Evolutionary conservation across 2,888 invertebrate genomes (phyloP), one percentile per base, ranked within the genome.

Genomic region (Ennomos quercinarius): DNA sequence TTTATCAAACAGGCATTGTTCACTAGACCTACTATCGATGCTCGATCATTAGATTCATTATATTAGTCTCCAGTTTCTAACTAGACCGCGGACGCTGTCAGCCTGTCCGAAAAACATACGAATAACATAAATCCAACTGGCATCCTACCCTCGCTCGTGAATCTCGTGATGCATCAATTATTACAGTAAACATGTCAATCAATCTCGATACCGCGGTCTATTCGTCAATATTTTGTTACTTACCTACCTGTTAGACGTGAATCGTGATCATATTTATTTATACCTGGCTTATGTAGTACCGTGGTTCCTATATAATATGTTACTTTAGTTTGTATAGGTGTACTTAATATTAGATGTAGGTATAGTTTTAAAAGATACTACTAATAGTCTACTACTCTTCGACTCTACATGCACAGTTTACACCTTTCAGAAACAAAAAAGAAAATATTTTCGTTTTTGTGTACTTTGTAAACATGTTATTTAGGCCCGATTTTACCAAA

Each of bases 81-180:
- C 71, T 74, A 63, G 73, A 71, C 74, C 60, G 61, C 64, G 45
- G 63, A 63, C 66, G 51, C 58, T 48, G 51, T 46, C 60, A 50
- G 40, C 12, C 9, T 62, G 81, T 78, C 84, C 77, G 70, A 72
- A 77, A 73, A 77, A 80, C 73, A 72, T 76, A 77, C 80, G 72
- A 68, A 68, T 47, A 61, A 66, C 74, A 83, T 87, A 83, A 83
- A 88, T 87, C 83, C 72, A 71, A 72, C 73, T 63, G 62, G 67
- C 77, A 73, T 74, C 75, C 77, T 76, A 71, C 69, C 68, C 68
- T 72, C 66, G 72, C 71, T 84, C 84, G 84, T 87, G 89, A 87
- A 66, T 71, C 71, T 84, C 84, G 84, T 87, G 89, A 87, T 83
- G 85, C 74, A 77, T 84, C 85, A 83, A 89, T 89, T 85, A 85